Evolutionary conservation across 2,797 vertebrate species (phyloP).

Genomic region (Syngnathus acus): DNA sequence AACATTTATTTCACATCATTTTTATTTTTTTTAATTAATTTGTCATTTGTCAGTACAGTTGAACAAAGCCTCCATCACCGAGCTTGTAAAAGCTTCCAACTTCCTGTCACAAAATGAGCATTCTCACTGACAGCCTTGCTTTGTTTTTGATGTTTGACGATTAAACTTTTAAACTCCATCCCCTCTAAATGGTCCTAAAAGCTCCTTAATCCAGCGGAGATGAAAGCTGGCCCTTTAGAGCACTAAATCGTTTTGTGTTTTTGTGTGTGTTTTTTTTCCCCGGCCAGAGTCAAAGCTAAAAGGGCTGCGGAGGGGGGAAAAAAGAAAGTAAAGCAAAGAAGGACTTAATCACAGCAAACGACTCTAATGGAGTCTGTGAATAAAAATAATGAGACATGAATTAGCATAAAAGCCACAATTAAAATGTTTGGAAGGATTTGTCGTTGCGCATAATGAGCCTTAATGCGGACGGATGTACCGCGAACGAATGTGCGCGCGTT

Average conservation of each 20-base stretch:
- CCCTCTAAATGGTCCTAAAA: conserved; percentile 1
- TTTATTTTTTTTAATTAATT: no score
- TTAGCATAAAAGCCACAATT: conserved; percentile 7
- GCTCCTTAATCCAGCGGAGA: background rate
- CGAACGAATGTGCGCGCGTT: background rate
- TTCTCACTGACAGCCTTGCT: background rate
- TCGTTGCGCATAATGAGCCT: background rate
- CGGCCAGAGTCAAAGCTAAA: background rate
- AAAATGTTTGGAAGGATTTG: conserved; percentile 4
- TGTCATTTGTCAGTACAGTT: background rate
- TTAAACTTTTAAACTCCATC: background rate
- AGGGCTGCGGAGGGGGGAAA: background rate
- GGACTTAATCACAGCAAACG: background rate
- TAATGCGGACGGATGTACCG: background rate
- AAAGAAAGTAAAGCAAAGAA: background rate
- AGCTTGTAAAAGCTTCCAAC: background rate
- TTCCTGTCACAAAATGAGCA: background rate
- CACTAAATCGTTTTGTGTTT: background rate
- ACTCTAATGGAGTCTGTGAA: conserved; percentile 4
- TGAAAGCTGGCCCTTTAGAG: background rate
- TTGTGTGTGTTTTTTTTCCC: no score
- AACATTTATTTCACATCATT: no score
- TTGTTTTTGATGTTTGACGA: background rate
- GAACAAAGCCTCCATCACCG: background rate
- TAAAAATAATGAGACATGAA: conserved; percentile 3